Percentiles rank a stretch among this genome's conserved stretches.
These are phyloP conservation scores for Cephalopachus bancanus DNA, from an alignment of 2,797 vertebrate species.

Conservation along the genomic window DNA sequence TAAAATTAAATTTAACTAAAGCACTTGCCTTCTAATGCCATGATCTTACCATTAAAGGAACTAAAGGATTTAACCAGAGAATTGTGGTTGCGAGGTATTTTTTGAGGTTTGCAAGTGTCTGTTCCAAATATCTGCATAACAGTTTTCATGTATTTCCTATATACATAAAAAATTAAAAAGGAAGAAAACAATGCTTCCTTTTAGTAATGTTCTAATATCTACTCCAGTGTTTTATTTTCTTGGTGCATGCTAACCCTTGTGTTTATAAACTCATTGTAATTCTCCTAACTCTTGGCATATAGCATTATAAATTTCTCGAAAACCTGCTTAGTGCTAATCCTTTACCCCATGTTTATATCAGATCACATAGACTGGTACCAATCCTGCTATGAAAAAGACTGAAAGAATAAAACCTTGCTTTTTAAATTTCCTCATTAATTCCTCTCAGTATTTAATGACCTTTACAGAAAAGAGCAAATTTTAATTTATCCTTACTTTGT, in stretches of 20 bases:
- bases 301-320: not conserved
- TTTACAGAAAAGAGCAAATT: conserved; percentile 17
- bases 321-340: not conserved
- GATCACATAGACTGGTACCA: not conserved
- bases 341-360: not conserved
- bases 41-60: not conserved
- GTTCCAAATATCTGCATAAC: not conserved
- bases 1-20: not conserved
- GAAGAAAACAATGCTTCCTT: not conserved
- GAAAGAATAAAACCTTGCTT: not conserved
- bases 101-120: not conserved
- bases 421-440: conserved; percentile 56
- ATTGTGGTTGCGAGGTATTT: not conserved
- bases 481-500: conserved; percentile 62
- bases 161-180: not conserved
- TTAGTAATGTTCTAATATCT: not conserved
- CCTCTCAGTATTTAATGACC: not conserved
- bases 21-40: not conserved
- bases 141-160: not conserved
- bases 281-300: not conserved
- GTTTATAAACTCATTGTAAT: not conserved
- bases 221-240: not conserved
- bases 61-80: not conserved
- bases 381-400: not conserved
- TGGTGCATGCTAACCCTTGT: not conserved